Evolutionary conservation across 2,888 invertebrate genomes (phyloP).

Genomic region (Scaptomyza flava): DNA sequence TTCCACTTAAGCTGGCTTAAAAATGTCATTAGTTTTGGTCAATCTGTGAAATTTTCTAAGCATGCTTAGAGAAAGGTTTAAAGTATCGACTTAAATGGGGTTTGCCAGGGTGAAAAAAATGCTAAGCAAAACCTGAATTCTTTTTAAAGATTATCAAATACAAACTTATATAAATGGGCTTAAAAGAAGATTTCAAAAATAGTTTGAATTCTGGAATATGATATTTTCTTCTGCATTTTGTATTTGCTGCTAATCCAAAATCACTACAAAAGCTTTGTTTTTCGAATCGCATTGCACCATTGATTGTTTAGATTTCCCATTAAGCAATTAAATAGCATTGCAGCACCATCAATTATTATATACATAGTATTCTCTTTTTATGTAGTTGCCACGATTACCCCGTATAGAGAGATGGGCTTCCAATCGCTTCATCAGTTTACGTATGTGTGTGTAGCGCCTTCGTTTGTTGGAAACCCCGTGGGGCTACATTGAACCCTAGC

Average conservation of each 20-base stretch:
- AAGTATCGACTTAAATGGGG: neutral
- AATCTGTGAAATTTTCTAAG: neutral
- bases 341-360: conserved; percentile 34
- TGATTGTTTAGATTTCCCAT: neutral
- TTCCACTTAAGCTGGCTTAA: neutral
- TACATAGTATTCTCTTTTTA: conserved; percentile 3
- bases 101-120: neutral
- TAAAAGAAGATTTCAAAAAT: too few relatives aligned
- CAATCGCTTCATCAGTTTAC: conserved; percentile 36
- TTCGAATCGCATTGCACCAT: too few relatives aligned
- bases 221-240: too few relatives aligned
- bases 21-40: neutral
- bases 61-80: neutral
- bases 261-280: too few relatives aligned
- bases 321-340: conserved; percentile 42
- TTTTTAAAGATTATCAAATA: too few relatives aligned
- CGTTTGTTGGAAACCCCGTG: conserved; percentile 60
- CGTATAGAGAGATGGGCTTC: neutral
- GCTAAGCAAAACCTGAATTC: too few relatives aligned
- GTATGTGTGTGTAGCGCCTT: conserved; percentile 46
- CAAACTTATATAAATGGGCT: too few relatives aligned
- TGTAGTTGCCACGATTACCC: conserved; percentile 21
- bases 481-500: conserved; percentile 72
- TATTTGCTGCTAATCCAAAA: too few relatives aligned
- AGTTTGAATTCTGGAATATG: too few relatives aligned